phyloP scores from a whole-genome alignment of 1,140 invertebrate species.

The Drosophila varians region DNA sequence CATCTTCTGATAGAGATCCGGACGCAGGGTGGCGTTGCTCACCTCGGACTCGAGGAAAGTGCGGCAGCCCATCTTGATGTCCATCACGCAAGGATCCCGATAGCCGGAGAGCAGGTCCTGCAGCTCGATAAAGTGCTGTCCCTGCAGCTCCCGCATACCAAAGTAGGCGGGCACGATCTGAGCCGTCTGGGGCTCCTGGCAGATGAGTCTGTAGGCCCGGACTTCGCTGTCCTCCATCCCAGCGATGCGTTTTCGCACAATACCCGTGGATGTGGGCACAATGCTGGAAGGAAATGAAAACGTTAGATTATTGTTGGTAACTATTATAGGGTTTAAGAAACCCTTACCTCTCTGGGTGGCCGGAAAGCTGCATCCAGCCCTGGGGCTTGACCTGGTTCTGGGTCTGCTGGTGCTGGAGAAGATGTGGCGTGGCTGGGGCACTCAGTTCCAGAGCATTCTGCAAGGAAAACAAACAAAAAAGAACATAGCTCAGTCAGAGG shows the following conservation, averaged over 20 bases:
- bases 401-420: constrained; percentile 85
- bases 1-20: constrained; percentile 96
- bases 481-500: constrained; percentile 1
- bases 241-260: constrained; percentile 95
- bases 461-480: constrained; percentile 83
- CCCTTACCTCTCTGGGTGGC: constrained; percentile 90
- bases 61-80: constrained; percentile 95
- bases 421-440: constrained; percentile 94
- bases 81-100: constrained; percentile 94
- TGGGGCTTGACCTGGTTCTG: constrained; percentile 85
- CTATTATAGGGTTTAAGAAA: neutral
- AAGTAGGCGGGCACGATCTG: constrained; percentile 94
- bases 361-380: constrained; percentile 96
- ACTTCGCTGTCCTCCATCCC: constrained; percentile 90
- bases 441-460: constrained; percentile 97
- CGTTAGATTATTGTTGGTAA: neutral
- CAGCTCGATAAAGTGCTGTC: constrained; percentile 95
- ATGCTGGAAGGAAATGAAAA: constrained; percentile 85
- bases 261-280: constrained; percentile 96
- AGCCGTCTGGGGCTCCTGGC: constrained; percentile 89
- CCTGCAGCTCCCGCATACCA: constrained; percentile 92
- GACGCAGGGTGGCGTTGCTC: constrained; percentile 90
- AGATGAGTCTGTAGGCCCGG: constrained; percentile 92
- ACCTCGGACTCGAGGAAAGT: constrained; percentile 98
- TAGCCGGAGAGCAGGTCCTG: constrained; percentile 94